Evolutionary conservation across 2,113 vertebrate genomes (phyloP).

Genomic region (Ceratotherium simum): DNA sequence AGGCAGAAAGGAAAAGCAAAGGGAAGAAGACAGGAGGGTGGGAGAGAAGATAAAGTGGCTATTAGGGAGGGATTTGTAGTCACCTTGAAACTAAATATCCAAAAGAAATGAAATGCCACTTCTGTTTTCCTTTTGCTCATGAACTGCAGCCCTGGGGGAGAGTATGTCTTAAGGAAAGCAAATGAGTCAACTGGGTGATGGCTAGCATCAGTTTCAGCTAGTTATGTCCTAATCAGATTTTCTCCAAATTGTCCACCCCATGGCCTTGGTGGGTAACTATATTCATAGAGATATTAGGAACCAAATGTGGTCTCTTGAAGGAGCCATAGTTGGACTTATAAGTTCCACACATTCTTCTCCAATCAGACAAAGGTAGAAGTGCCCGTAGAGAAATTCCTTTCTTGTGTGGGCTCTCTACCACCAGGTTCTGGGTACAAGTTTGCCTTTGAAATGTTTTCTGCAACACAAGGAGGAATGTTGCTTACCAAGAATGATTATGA

Average conservation of each 20-base stretch:
- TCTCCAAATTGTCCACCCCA: background rate
- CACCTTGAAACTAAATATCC: background rate
- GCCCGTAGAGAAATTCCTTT: rapidly evolving
- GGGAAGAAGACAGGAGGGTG: background rate
- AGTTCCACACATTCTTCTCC: background rate
- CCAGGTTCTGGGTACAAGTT: background rate
- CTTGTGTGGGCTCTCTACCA: background rate
- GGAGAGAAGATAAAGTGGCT: background rate
- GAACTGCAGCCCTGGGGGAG: background rate
- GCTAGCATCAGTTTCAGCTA: background rate
- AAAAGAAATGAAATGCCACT: background rate
- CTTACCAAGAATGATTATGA: constrained; percentile 88
- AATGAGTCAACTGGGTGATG: background rate
- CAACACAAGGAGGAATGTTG: background rate
- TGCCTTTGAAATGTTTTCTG: background rate
- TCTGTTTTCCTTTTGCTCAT: background rate
- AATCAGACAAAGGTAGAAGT: background rate
- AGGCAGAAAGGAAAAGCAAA: background rate
- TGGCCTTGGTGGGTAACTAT: background rate
- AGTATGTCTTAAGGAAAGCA: background rate
- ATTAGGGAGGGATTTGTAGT: background rate
- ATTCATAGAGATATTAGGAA: background rate
- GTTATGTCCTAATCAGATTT: background rate
- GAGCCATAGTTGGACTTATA: background rate
- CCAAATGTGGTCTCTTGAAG: background rate